A percentile compares a stretch with the other conserved stretches of the same genome.
Evolutionary conservation across 2,888 invertebrate genomes (phyloP).

Genomic region (Cremastinae sp.): DNA sequence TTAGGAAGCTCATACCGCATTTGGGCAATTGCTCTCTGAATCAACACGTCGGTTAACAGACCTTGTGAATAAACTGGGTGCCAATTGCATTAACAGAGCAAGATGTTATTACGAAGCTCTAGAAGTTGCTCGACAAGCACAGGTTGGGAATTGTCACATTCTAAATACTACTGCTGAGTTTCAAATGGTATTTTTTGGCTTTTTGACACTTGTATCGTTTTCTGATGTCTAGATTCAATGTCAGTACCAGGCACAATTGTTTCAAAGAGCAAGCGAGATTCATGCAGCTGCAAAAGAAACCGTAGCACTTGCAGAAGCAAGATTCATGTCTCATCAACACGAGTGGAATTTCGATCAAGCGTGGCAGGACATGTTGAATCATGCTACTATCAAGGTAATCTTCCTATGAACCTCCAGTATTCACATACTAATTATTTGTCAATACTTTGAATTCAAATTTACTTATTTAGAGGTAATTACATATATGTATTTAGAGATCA

Average conservation of each 20-base stretch:
- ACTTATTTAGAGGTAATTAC: too few species aligned
- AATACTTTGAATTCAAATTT: too few species aligned
- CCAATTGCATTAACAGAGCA: conserved; percentile 91
- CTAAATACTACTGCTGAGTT: neutral
- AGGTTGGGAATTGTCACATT: conserved; percentile 77
- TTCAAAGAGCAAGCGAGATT: conserved; percentile 93
- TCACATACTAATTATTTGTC: too few species aligned
- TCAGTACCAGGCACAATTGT: conserved; percentile 94
- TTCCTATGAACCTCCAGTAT: too few species aligned
- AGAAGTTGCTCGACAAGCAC: conserved; percentile 88
- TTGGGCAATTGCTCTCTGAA: conserved; percentile 91
- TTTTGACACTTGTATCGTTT: neutral
- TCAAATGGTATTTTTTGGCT: conserved; percentile 4
- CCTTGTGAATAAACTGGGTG: conserved; percentile 89
- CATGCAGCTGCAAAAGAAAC: conserved; percentile 97
- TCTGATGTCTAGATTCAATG: conserved; percentile 85
- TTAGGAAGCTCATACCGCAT: conserved; percentile 95
- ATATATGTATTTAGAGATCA: too few species aligned
- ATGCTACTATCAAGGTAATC: conserved; percentile 97
- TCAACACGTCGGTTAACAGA: conserved; percentile 91
- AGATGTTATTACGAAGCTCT: conserved; percentile 94
- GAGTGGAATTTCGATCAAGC: conserved; percentile 96
- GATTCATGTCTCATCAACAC: conserved; percentile 87
- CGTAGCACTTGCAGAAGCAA: conserved; percentile 93
- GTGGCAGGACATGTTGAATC: conserved; percentile 98